These are phyloP conservation scores for Centroberyx gerrardi DNA, from an alignment of 2,797 vertebrate species.

Conservation along the genomic window DNA sequence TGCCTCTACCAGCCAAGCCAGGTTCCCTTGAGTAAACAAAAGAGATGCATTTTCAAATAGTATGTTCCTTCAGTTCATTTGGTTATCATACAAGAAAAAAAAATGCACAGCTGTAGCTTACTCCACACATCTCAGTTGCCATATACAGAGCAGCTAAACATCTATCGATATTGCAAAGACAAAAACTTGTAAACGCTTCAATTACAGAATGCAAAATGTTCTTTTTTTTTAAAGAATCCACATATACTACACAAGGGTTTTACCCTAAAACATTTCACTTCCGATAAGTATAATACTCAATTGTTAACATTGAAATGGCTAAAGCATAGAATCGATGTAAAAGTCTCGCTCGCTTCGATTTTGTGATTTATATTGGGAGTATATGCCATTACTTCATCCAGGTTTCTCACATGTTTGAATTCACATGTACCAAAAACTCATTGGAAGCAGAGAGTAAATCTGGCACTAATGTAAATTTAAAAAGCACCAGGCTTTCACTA, in stretches of 20 bases:
- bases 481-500: constrained; percentile 64
- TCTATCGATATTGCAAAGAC: constrained; percentile 52
- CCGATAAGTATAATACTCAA: constrained; percentile 44
- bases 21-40: constrained; percentile 62
- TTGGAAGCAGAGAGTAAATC: constrained; percentile 27
- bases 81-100: constrained; percentile 62
- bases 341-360: constrained; percentile 23
- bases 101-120: constrained; percentile 65
- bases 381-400: constrained; percentile 9
- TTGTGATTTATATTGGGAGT: constrained; percentile 30
- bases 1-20: constrained; percentile 37
- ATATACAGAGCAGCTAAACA: constrained; percentile 65
- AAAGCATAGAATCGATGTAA: constrained; percentile 40
- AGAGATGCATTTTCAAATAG: constrained; percentile 59
- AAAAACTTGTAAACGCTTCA: constrained; percentile 72
- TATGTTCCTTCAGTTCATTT: constrained; percentile 74
- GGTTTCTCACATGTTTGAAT: constrained; percentile 6
- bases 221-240: constrained; percentile 30
- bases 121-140: constrained; percentile 55
- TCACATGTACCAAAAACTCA: constrained; percentile 47
- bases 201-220: constrained; percentile 43
- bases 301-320: constrained; percentile 46
- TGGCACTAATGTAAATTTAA: constrained; percentile 32
- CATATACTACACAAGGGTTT: constrained; percentile 42
- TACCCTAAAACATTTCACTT: constrained; percentile 41